Percentiles rank a stretch among this genome's conserved stretches.
phyloP scores from a whole-genome alignment of 2,888 invertebrate genomes.

The Cordylochernes scorpioides region DNA sequence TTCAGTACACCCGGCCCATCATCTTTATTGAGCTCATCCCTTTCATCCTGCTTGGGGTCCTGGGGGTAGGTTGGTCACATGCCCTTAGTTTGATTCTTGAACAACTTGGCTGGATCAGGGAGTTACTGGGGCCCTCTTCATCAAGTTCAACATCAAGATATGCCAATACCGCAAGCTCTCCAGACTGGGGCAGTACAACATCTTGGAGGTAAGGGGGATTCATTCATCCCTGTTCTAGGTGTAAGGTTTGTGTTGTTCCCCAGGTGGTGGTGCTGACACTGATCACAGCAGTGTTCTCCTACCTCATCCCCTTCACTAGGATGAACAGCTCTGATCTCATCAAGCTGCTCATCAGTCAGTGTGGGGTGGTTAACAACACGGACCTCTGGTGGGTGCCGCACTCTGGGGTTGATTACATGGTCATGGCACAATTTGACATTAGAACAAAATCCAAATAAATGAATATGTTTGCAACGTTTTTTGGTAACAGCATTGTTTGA shows the following conservation, averaged over 20 bases:
- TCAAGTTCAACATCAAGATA: constrained; percentile 27
- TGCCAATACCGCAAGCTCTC: constrained; percentile 25
- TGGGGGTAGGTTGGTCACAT: constrained; percentile 23
- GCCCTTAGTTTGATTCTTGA: neutral
- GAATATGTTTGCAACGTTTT: too few relatives aligned
- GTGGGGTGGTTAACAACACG: constrained; percentile 15
- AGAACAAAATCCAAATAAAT: too few relatives aligned
- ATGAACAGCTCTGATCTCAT: constrained; percentile 16
- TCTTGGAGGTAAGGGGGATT: constrained; percentile 21
- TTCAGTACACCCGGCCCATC: constrained; percentile 28
- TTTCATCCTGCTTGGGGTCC: constrained; percentile 27
- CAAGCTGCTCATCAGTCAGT: constrained; percentile 15
- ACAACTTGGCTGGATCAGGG: constrained; percentile 20
- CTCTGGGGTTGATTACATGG: too few relatives aligned
- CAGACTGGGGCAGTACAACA: constrained; percentile 27
- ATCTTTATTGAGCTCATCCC: constrained; percentile 30
- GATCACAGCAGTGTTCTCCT: constrained; percentile 27
- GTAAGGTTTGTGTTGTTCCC: constrained; percentile 1
- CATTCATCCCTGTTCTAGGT: neutral
- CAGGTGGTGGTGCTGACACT: constrained; percentile 25
- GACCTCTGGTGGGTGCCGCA: constrained; percentile 28
- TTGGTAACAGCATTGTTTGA: too few relatives aligned
- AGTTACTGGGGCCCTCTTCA: constrained; percentile 28
- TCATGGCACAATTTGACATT: too few relatives aligned
- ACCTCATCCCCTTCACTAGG: constrained; percentile 29